Conservation (phyloP, 2,797 vertebrate species). For the Philypnodon macrostomus region DNA sequence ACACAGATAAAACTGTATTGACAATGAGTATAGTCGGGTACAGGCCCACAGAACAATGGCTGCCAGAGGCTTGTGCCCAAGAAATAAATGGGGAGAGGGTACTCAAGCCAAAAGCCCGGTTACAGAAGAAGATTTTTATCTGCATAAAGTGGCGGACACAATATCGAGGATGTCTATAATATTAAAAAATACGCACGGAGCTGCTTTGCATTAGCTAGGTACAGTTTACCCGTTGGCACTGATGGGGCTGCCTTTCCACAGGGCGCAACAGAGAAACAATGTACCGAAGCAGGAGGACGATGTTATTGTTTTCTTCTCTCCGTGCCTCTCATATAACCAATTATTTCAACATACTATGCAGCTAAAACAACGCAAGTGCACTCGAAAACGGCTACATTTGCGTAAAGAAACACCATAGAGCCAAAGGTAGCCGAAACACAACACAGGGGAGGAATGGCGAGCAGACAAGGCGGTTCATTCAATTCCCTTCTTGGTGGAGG, state of each 20-base stretch:
- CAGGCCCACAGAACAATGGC: constrained; percentile 73
- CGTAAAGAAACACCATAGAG: constrained; percentile 9
- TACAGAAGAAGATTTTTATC: constrained; percentile 24
- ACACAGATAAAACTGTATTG: constrained; percentile 27
- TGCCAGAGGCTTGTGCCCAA: constrained; percentile 63
- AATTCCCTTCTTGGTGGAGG: constrained; percentile 71
- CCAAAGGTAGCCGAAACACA: constrained; percentile 28
- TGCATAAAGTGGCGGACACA: constrained; percentile 15
- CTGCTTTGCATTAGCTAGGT: constrained; percentile 35
- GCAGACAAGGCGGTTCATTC: constrained; percentile 80
- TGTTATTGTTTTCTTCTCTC: constrained; percentile 69
- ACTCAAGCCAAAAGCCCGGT: constrained; percentile 36
- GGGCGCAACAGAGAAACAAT: constrained; percentile 67
- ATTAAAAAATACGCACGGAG: constrained; percentile 6
- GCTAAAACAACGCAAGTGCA: constrained; percentile 17
- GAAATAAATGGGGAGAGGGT: constrained; percentile 49
- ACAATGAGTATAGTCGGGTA: constrained; percentile 47
- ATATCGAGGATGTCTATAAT: constrained; percentile 9
- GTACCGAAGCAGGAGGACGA: constrained; percentile 47
- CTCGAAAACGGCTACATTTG: not conserved
- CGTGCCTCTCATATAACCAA: constrained; percentile 24
- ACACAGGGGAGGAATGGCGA: constrained; percentile 68
- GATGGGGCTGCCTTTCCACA: constrained; percentile 52
- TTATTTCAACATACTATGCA: constrained; percentile 4
- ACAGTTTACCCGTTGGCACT: constrained; percentile 46